phyloP scores from a whole-genome alignment of 2,888 invertebrate species.

The Tenthredo amoena region DNA sequence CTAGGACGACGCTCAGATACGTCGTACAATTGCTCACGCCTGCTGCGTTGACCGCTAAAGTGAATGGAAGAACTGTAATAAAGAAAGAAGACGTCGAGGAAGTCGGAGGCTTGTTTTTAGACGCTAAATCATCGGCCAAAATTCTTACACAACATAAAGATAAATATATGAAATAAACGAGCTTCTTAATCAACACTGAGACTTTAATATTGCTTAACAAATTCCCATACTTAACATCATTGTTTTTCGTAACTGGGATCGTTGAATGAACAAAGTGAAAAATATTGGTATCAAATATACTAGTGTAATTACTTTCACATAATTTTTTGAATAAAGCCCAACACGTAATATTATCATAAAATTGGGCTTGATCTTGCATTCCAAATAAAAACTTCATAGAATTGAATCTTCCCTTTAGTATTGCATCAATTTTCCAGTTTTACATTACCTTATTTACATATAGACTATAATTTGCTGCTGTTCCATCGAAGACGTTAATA shows the following conservation, averaged over 20 bases:
- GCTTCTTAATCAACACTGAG: not conserved
- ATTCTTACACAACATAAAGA: constrained; percentile 94
- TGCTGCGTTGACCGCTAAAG: constrained; percentile 91
- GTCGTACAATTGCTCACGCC: constrained; percentile 97
- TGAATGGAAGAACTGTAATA: constrained; percentile 90
- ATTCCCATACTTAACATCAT: not conserved
- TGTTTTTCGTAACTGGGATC: not conserved
- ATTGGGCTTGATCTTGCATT: not conserved
- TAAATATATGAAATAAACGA: constrained; percentile 91
- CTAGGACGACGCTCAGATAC: constrained; percentile 92
- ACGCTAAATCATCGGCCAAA: constrained; percentile 97
- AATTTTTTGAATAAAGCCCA: constrained; percentile 14
- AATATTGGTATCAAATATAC: not conserved
- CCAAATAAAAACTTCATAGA: not conserved
- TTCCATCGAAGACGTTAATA: not conserved
- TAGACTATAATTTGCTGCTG: not conserved
- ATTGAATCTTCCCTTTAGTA: not conserved
- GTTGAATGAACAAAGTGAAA: not conserved
- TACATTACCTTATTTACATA: not conserved
- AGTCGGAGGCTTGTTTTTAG: constrained; percentile 92
- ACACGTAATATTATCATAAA: not conserved
- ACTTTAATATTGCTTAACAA: constrained; percentile 6
- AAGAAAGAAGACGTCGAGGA: constrained; percentile 91
- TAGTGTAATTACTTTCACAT: constrained; percentile 21
- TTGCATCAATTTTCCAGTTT: constrained; percentile 9